A percentile compares a stretch with the other conserved stretches of the same genome.
These are phyloP conservation scores for Suricata suricatta DNA, from an alignment of 2,113 vertebrate genomes.

Conservation along the genomic window DNA sequence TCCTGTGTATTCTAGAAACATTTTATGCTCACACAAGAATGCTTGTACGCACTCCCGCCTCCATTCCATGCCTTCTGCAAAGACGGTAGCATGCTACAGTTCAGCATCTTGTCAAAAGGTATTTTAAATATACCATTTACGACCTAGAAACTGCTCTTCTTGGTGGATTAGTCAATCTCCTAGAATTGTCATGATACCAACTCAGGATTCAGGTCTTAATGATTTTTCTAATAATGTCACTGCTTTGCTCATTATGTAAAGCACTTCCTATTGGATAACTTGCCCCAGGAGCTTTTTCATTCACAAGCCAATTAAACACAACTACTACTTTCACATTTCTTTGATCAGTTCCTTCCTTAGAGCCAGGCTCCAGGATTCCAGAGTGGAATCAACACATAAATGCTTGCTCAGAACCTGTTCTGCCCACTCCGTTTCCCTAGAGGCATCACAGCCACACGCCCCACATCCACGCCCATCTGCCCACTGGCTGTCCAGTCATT, in stretches of 20 bases:
- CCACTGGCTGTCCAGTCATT: background rate
- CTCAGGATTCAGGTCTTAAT: background rate
- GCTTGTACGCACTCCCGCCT: background rate
- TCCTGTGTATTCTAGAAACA: background rate
- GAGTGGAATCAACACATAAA: background rate
- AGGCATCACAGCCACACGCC: accelerated
- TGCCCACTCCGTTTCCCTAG: accelerated
- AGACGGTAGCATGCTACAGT: background rate
- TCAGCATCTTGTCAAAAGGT: background rate
- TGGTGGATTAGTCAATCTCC: background rate
- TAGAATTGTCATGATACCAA: background rate
- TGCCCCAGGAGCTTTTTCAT: background rate
- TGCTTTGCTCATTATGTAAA: background rate
- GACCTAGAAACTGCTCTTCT: background rate
- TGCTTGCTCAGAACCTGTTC: background rate
- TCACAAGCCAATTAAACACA: background rate
- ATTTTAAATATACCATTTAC: background rate
- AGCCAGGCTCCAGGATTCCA: background rate
- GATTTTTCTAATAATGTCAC: slow-evolving; percentile 27
- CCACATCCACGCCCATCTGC: background rate
- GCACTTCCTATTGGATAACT: background rate
- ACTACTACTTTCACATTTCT: background rate
- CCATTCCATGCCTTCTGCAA: background rate
- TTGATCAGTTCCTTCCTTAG: background rate
- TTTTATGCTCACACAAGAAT: background rate